Evolutionary conservation across 1,140 invertebrate species (phyloP).

Genomic region (Caenorhabditis briggsae): DNA sequence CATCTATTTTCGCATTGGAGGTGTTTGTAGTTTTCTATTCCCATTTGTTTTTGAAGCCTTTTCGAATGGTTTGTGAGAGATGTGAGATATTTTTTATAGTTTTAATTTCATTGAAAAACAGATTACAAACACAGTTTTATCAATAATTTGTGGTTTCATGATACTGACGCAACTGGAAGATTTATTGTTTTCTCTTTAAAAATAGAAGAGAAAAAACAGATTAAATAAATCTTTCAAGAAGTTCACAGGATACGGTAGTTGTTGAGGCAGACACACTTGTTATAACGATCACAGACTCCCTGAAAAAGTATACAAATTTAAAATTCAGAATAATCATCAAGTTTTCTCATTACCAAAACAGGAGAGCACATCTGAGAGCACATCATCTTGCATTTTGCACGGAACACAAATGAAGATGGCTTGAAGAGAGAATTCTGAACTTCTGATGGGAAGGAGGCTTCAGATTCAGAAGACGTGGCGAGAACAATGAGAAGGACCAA

Average conservation of each 20-base stretch:
- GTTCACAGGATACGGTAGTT: slow-evolving; percentile 35
- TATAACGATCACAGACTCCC: slow-evolving; percentile 45
- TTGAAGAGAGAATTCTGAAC: slow-evolving; percentile 28
- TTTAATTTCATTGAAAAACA: no score
- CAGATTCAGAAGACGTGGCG: not conserved
- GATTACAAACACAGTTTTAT: no score
- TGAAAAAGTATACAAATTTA: not conserved
- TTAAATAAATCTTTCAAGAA: not conserved
- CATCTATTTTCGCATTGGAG: no score
- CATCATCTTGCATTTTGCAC: slow-evolving; percentile 38
- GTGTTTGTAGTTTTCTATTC: no score
- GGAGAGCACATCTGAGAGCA: slow-evolving; percentile 46
- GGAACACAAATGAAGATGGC: slow-evolving; percentile 17
- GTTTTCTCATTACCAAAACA: slow-evolving; percentile 10
- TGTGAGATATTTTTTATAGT: no score
- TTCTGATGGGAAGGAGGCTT: not conserved
- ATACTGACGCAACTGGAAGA: not conserved
- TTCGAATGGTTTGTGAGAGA: no score
- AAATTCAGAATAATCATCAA: not conserved
- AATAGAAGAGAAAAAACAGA: not conserved
- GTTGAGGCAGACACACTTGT: slow-evolving; percentile 48
- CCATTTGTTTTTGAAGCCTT: no score
- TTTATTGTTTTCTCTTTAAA: not conserved
- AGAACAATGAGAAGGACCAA: not conserved
- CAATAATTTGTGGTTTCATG: no score